Percentiles rank a stretch among this genome's conserved stretches.
Evolutionary conservation across 2,888 invertebrate genomes (phyloP).

Genomic region (Brachyptera putata): DNA sequence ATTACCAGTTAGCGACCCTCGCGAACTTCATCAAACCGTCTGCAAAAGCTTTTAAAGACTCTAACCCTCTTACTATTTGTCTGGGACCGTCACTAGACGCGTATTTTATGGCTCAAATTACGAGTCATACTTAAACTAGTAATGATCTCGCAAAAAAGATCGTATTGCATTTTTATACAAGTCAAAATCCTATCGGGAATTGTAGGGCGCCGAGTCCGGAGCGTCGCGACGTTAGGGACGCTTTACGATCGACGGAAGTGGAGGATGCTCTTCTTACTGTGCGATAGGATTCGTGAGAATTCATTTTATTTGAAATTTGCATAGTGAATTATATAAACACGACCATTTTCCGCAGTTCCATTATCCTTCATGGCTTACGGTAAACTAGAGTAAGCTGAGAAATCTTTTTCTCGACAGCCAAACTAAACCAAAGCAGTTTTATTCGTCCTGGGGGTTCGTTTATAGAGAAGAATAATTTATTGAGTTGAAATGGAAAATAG

Average conservation of each 20-base stretch:
- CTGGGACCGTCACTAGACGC: background rate
- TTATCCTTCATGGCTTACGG: background rate
- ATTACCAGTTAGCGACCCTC: slow-evolving; percentile 10
- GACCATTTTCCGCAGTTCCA: too few species aligned
- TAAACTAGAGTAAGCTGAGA: background rate
- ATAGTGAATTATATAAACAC: background rate
- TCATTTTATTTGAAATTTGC: background rate
- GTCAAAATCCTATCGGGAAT: background rate
- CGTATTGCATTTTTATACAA: background rate
- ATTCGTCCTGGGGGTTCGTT: background rate
- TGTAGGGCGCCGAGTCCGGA: background rate
- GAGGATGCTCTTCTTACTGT: background rate
- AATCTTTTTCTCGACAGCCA: background rate
- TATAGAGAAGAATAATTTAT: background rate
- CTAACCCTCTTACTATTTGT: background rate
- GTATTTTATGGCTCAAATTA: background rate
- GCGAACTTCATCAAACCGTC: slow-evolving; percentile 4
- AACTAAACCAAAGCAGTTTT: background rate
- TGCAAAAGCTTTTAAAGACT: slow-evolving; percentile 8
- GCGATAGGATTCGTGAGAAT: background rate
- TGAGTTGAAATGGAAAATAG: background rate
- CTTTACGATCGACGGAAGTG: background rate
- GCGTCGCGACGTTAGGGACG: too few species aligned
- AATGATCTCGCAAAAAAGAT: slow-evolving; percentile 1
- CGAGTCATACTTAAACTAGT: background rate